Evolutionary conservation across 37 sponge, comb jelly and placozoan species (phyloP).

Genomic region (Bolinopsis microptera): DNA sequence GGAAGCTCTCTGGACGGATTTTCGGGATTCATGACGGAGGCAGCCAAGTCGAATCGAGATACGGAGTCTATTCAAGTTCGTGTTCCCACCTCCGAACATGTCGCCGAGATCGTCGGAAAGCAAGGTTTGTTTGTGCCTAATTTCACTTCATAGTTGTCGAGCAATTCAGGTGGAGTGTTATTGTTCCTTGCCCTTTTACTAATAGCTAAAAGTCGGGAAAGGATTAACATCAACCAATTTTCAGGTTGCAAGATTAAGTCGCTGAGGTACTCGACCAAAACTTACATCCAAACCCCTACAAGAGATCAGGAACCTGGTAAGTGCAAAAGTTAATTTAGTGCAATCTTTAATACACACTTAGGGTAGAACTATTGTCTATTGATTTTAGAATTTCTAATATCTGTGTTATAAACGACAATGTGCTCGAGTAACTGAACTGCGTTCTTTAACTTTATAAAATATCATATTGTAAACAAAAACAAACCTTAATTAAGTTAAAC

Average conservation of each 20-base stretch:
- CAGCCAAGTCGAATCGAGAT: constrained; percentile 70
- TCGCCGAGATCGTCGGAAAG: constrained; percentile 97
- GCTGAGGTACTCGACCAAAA: constrained; percentile 90
- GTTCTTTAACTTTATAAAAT: no score
- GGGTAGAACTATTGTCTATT: no score
- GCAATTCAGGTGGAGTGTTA: no score
- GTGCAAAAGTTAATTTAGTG: no score
- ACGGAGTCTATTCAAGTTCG: constrained; percentile 84
- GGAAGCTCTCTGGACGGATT: background rate
- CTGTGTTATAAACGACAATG: no score
- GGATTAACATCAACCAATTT: background rate
- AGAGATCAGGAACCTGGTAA: constrained; percentile 88
- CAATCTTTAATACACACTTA: no score
- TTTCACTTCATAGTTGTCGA: no score
- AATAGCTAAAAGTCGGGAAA: background rate
- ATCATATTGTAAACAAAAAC: no score
- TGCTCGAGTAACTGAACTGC: no score
- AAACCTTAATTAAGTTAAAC: no score
- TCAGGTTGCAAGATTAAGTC: constrained; percentile 98
- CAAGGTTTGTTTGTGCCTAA: no score
- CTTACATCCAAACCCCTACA: constrained; percentile 97
- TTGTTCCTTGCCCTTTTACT: background rate
- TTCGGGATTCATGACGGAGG: background rate
- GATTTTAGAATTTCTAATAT: no score
- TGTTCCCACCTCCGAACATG: constrained; percentile 97